These are phyloP conservation scores for Liolophura sinensis DNA, from an alignment of 1,140 invertebrate genomes.

Conservation along the genomic window DNA sequence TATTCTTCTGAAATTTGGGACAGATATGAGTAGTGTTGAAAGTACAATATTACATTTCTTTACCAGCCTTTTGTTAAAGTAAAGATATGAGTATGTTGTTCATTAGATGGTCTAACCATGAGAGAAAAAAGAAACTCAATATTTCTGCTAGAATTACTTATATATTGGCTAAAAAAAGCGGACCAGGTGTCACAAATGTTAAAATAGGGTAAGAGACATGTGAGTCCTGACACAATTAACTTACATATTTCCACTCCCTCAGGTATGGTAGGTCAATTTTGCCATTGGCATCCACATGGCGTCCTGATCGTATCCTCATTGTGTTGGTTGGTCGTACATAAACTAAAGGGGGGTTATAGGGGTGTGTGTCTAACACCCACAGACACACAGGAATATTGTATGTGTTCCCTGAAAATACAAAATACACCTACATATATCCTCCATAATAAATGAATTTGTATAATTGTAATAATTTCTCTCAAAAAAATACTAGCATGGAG, in stretches of 20 bases:
- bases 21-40: too few relatives aligned
- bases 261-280: constrained; percentile 97
- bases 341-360: constrained; percentile 95
- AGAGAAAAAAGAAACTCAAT: too few relatives aligned
- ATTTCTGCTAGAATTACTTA: too few relatives aligned
- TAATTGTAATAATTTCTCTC: not conserved
- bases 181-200: too few relatives aligned
- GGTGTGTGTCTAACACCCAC: constrained; percentile 97
- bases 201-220: not conserved
- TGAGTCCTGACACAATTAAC: constrained; percentile 36
- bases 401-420: constrained; percentile 66
- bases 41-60: too few relatives aligned
- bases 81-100: too few relatives aligned
- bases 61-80: too few relatives aligned
- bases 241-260: constrained; percentile 89
- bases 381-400: constrained; percentile 98
- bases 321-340: constrained; percentile 94
- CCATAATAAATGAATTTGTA: not conserved
- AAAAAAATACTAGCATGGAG: not conserved
- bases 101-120: too few relatives aligned
- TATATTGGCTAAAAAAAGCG: too few relatives aligned
- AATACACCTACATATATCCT: constrained; percentile 16
- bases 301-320: constrained; percentile 95
- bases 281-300: constrained; percentile 92
- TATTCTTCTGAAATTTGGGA: too few relatives aligned